Evolutionary conservation across 2,113 vertebrate genomes (phyloP).

Genomic region (Pelecanus crispus): DNA sequence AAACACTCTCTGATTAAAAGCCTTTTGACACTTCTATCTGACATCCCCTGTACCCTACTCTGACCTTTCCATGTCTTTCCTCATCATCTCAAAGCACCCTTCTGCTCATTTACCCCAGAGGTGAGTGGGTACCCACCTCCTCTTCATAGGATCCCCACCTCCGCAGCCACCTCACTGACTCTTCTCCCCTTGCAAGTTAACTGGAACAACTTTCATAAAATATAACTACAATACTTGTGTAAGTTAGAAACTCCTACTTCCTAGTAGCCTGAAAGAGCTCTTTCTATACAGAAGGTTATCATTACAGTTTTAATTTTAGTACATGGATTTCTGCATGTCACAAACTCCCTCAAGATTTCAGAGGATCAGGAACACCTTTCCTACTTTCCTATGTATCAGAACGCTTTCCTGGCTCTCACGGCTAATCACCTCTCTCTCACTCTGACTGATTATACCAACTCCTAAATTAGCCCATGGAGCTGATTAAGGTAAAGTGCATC

Average conservation of each 20-base stretch:
- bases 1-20: not conserved
- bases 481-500: not conserved
- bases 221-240: not conserved
- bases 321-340: not conserved
- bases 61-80: not conserved
- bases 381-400: not conserved
- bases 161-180: not conserved
- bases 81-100: accelerated
- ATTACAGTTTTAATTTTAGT: not conserved
- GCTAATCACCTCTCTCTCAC: not conserved
- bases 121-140: not conserved
- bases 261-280: not conserved
- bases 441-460: not conserved
- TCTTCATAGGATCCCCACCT: not conserved
- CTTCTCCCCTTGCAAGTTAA: not conserved
- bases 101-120: not conserved
- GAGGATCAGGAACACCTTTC: not conserved
- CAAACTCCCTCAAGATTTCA: not conserved
- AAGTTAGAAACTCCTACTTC: not conserved
- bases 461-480: not conserved
- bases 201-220: not conserved
- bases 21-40: not conserved
- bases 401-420: not conserved
- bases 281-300: not conserved
- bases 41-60: not conserved